Evolutionary conservation across 2,888 invertebrate species (phyloP).

Genomic region (Mimachlamys varia): DNA sequence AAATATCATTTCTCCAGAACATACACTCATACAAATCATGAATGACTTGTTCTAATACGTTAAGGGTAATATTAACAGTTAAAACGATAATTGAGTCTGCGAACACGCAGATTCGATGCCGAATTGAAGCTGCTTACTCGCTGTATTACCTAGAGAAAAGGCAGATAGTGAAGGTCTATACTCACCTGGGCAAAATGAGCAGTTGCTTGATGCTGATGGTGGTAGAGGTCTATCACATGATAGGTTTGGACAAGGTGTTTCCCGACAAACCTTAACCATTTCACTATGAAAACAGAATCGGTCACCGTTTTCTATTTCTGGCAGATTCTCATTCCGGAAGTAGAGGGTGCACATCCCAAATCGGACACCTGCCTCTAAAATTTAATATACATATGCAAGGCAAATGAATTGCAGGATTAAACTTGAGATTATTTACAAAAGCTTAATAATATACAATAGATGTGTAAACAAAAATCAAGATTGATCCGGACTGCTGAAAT

Average conservation of each 20-base stretch:
- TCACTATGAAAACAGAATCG: not conserved
- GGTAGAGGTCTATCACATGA: not conserved
- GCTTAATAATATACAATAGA: too few relatives aligned
- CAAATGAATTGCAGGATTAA: not conserved
- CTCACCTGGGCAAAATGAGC: not conserved
- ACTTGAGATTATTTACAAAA: not conserved
- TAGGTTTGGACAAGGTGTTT: not conserved
- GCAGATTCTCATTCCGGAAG: not conserved
- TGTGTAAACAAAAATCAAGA: too few relatives aligned
- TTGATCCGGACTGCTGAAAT: not conserved
- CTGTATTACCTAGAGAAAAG: not conserved
- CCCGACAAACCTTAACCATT: not conserved
- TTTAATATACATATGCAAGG: not conserved
- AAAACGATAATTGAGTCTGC: too few relatives aligned
- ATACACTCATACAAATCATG: too few relatives aligned
- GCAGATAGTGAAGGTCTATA: not conserved
- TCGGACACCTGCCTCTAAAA: not conserved
- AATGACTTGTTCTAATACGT: too few relatives aligned
- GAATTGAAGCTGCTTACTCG: too few relatives aligned
- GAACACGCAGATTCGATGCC: too few relatives aligned
- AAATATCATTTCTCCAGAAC: too few relatives aligned
- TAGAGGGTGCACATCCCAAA: not conserved
- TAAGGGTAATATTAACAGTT: too few relatives aligned
- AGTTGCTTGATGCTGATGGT: not conserved
- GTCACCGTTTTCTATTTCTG: constrained; percentile 7